Evolutionary conservation across 92 coral and sea anemone genomes (phyloP).

Genomic region (Virgularia gustaviana): DNA sequence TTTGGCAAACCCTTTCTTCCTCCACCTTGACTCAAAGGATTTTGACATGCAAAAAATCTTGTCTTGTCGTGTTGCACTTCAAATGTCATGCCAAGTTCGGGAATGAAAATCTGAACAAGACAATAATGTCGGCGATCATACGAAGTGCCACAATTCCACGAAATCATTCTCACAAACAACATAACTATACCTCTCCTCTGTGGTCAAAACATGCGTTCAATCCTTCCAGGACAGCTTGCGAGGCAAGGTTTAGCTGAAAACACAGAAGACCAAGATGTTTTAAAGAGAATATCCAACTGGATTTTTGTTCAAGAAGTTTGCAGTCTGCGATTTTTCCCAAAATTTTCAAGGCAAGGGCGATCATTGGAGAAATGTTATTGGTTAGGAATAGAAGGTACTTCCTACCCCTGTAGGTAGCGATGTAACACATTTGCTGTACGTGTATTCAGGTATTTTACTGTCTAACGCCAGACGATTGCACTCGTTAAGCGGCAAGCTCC

Average conservation of each 20-base stretch:
- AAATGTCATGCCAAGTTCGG: slow-evolving; percentile 91
- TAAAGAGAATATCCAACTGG: background rate
- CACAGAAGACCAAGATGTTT: too few species aligned
- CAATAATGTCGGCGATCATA: background rate
- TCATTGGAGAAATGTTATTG: too few species aligned
- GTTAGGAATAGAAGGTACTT: too few species aligned
- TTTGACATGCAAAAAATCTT: slow-evolving; percentile 89
- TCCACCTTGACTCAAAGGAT: slow-evolving; percentile 95
- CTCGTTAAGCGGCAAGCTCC: too few species aligned
- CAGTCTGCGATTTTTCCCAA: too few species aligned
- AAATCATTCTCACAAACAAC: background rate
- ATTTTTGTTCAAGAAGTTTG: background rate
- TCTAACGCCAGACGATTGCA: too few species aligned
- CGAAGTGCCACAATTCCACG: background rate
- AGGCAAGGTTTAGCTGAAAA: slow-evolving; percentile 82
- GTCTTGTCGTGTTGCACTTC: slow-evolving; percentile 75
- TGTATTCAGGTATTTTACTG: too few species aligned
- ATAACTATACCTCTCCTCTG: slow-evolving; percentile 72
- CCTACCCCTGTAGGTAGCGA: too few species aligned
- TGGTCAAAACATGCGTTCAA: slow-evolving; percentile 96
- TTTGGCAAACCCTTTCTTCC: slow-evolving; percentile 97
- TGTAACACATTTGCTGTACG: too few species aligned
- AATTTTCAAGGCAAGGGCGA: too few species aligned
- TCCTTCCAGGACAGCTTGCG: slow-evolving; percentile 96
- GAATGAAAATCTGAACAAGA: slow-evolving; percentile 73